Conservation (phyloP, 2,797 vertebrate species). For the Eulemur albifrons region DNA sequence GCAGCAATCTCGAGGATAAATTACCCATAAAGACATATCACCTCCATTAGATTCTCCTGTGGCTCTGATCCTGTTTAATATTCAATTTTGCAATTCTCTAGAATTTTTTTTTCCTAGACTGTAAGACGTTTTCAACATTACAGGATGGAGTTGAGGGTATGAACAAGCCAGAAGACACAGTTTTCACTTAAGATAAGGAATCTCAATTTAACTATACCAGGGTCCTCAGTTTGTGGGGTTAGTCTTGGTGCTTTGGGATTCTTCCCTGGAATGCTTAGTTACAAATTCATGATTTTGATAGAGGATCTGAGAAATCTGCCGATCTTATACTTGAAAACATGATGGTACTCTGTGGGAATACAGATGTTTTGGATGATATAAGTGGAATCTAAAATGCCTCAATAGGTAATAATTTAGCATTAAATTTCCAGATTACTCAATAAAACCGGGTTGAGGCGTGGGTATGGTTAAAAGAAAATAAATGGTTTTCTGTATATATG, state of each 20-base stretch:
- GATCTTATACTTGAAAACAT: background rate
- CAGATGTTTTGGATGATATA: background rate
- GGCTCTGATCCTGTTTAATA: background rate
- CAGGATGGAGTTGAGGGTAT: rapidly evolving
- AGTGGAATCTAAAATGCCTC: background rate
- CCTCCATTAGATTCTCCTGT: background rate
- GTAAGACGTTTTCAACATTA: background rate
- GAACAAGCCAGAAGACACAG: background rate
- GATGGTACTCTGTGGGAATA: background rate
- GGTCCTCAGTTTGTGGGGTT: background rate
- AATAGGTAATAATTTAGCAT: background rate
- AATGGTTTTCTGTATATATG: background rate
- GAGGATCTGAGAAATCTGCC: background rate
- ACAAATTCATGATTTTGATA: background rate
- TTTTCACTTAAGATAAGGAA: background rate
- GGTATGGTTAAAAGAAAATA: background rate
- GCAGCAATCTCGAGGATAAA: background rate
- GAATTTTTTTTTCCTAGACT: background rate
- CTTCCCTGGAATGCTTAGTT: background rate
- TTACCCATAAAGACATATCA: background rate
- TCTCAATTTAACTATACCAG: background rate
- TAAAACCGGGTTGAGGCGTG: background rate
- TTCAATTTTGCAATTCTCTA: background rate
- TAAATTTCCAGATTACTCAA: background rate
- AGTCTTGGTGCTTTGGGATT: background rate